phyloP scores from a whole-genome alignment of 53 echinoderm and acorn worm species.

The Arbacia lixula region DNA sequence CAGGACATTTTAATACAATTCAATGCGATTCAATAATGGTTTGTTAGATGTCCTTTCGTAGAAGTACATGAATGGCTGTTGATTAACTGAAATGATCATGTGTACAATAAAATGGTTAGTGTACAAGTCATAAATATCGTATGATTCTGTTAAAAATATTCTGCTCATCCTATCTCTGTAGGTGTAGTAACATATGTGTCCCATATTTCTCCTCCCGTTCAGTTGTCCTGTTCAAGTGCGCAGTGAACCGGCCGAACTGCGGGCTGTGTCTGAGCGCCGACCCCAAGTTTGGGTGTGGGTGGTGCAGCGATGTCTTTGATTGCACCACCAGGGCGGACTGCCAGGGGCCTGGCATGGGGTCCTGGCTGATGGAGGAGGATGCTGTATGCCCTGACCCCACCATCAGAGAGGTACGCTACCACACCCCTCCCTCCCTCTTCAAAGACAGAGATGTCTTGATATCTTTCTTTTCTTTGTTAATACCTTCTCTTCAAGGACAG shows the following conservation, averaged over 20 bases:
- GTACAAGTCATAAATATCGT: no score
- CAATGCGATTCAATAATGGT: no score
- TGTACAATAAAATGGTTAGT: no score
- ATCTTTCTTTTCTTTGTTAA: neutral
- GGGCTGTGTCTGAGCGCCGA: constrained; percentile 80
- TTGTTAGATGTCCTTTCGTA: no score
- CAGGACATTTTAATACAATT: no score
- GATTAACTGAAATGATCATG: no score
- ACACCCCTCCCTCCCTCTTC: no score
- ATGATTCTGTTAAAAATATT: no score
- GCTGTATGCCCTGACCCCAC: constrained; percentile 69
- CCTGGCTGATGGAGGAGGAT: constrained; percentile 67
- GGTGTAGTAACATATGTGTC: no score
- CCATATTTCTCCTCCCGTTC: constrained; percentile 1
- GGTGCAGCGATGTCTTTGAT: constrained; percentile 63
- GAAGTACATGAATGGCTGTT: no score
- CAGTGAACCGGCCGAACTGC: constrained; percentile 68
- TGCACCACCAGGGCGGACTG: constrained; percentile 64
- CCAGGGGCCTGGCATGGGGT: neutral
- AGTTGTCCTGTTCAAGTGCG: constrained; percentile 92
- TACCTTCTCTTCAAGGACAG: neutral
- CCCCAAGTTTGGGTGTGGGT: constrained; percentile 83
- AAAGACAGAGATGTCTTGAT: neutral
- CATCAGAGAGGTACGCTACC: constrained; percentile 36
- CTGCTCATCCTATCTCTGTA: no score